phyloP scores from a whole-genome alignment of 1,140 invertebrate species.

The Chironomus tepperi region DNA sequence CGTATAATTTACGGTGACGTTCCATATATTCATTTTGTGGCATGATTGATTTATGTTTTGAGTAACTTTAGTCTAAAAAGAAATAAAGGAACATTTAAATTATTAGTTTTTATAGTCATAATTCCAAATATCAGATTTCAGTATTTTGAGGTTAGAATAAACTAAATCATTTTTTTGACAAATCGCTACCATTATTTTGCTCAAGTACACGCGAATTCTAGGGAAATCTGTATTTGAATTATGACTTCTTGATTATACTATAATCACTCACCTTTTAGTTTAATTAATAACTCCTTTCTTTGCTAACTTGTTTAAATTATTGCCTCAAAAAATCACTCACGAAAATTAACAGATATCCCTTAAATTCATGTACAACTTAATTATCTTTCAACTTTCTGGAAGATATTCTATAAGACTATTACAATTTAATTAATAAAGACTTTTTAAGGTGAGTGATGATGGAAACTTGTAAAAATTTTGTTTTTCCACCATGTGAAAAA shows the following conservation, averaged over 20 bases:
- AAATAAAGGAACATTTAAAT: not conserved
- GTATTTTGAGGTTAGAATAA: not conserved
- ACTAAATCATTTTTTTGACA: not conserved
- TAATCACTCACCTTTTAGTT: not conserved
- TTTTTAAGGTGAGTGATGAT: not conserved
- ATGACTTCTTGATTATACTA: not conserved
- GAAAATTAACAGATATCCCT: not conserved
- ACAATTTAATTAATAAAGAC: too few relatives aligned
- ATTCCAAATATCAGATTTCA: not conserved
- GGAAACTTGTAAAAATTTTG: not conserved
- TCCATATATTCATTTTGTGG: slow-evolving; percentile 99
- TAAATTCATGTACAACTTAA: not conserved
- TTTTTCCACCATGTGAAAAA: not conserved
- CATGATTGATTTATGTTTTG: slow-evolving; percentile 55
- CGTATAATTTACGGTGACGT: slow-evolving; percentile 90
- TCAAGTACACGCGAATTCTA: not conserved
- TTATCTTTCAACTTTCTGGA: not conserved
- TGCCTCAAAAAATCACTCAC: not conserved
- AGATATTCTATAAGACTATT: not conserved
- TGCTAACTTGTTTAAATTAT: not conserved
- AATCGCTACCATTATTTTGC: not conserved
- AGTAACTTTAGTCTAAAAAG: not conserved
- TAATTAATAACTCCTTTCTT: not conserved
- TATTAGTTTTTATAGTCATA: not conserved
- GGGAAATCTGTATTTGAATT: slow-evolving; percentile 17